Evolutionary conservation across 2,888 invertebrate genomes (phyloP), one percentile per base, ranked within the genome.

Genomic region (Eretmocerus hayati): DNA sequence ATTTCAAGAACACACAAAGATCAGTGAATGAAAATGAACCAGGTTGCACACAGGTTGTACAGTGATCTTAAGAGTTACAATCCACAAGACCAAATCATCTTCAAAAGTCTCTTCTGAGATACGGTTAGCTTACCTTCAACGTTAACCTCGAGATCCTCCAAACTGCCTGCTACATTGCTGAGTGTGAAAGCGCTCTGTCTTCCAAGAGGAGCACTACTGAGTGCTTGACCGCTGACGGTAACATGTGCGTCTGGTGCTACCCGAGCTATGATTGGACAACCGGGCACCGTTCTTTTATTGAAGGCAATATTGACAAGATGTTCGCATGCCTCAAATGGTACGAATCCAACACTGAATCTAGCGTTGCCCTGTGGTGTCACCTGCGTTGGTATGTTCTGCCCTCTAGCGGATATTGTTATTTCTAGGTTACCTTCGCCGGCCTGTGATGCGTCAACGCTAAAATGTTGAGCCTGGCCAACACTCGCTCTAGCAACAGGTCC

Each of bases 401-500:
- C 91, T 68, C 90, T 81, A 36, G 93, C 90, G 54, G 91, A 90
- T 60, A 99, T 94, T 40, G 94, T 93, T 58, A 97, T 96, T 75
- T 97, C 96, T 58, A 97, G 76, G 72, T 92, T 92, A 44, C 97
- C 97, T 75, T 96, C 96, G 9, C 97, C 97, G 39, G 96, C 94
- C 70, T 92, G 87, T 55, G 90, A 90, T 3, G 95, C 95, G 71
- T 97, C 95, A 43, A 96, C 94, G 16, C 90, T 89, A 65, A 95
- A 87, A 64, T 93, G 91, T n/a, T 93, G 90, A 4, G 91, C 85
- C 57, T 92, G 84, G 43, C 94, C 93, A 9, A 95, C 87, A 47
- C 83, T 82, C 31, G 87, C 85, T 55, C 87, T 81, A 37, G 88
- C 89, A 37, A 90, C 85, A 58, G 85, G 81, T 40, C 84, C 84